phyloP scores from a whole-genome alignment of 1,140 invertebrate genomes.

The Procambarus virginalis region DNA sequence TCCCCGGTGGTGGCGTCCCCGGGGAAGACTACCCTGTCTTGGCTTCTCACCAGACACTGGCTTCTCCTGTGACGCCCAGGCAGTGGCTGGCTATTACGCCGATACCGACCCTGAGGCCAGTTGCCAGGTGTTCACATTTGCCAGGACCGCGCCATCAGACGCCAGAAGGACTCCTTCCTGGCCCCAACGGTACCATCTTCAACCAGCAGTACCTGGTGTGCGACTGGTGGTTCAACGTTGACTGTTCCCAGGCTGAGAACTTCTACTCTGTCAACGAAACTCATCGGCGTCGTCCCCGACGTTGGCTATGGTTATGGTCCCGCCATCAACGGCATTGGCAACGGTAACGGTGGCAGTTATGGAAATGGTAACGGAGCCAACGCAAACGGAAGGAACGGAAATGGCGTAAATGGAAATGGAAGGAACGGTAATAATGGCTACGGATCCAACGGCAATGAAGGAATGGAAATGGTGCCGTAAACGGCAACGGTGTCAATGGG shows the following conservation, averaged over 20 bases:
- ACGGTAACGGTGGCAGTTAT: background rate
- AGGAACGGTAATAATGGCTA: background rate
- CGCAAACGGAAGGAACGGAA: slow-evolving; percentile 3
- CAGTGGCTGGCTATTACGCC: slow-evolving; percentile 66
- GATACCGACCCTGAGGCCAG: slow-evolving; percentile 72
- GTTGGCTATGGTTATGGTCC: background rate
- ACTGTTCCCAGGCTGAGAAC: slow-evolving; percentile 74
- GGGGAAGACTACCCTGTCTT: slow-evolving; percentile 72
- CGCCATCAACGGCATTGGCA: background rate
- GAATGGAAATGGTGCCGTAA: background rate
- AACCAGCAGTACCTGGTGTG: slow-evolving; percentile 78
- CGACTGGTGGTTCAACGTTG: slow-evolving; percentile 79
- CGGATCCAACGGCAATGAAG: slow-evolving; percentile 8
- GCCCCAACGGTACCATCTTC: slow-evolving; percentile 78
- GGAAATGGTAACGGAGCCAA: background rate
- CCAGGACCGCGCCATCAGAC: slow-evolving; percentile 74
- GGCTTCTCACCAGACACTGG: slow-evolving; percentile 72
- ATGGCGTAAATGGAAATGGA: too few species aligned
- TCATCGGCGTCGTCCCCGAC: background rate
- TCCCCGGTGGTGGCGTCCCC: slow-evolving; percentile 62
- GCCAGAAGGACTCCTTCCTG: slow-evolving; percentile 75
- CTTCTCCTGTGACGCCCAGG: slow-evolving; percentile 74
- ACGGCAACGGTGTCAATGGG: background rate
- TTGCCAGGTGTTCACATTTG: slow-evolving; percentile 78
- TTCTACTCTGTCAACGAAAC: slow-evolving; percentile 74